Evolutionary conservation across 2,888 invertebrate species (phyloP).

Genomic region (Drosophila incognita): DNA sequence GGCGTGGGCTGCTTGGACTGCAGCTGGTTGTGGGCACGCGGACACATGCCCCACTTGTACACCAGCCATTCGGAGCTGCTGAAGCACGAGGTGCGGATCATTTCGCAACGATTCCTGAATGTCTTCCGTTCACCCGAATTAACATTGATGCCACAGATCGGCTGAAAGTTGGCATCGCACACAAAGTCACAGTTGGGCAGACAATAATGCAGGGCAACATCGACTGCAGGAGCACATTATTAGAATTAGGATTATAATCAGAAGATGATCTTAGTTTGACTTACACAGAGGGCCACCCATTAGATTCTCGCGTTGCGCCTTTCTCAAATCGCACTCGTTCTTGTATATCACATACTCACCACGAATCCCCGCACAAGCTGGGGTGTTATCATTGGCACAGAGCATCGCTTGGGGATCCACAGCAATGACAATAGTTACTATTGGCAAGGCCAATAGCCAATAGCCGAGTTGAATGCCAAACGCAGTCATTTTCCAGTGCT

Average conservation of each 20-base stretch:
- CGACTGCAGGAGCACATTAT: conserved; percentile 32
- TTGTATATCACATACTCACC: conserved; percentile 69
- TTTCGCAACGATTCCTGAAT: conserved; percentile 71
- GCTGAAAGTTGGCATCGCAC: conserved; percentile 44
- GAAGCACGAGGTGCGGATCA: conserved; percentile 63
- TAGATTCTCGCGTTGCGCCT: conserved; percentile 64
- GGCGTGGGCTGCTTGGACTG: conserved; percentile 10
- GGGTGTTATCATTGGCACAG: conserved; percentile 68
- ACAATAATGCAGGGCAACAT: conserved; percentile 54
- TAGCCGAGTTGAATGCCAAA: not conserved
- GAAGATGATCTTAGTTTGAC: conserved; percentile 6
- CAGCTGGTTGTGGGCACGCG: conserved; percentile 10
- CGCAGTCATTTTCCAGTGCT: conserved; percentile 37
- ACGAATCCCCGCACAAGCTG: conserved; percentile 62
- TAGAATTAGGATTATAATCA: not conserved
- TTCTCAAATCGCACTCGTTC: conserved; percentile 71
- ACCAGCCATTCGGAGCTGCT: conserved; percentile 59
- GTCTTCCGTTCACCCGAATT: conserved; percentile 45
- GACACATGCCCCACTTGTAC: conserved; percentile 54
- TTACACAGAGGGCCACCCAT: conserved; percentile 53
- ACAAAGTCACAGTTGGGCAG: conserved; percentile 64
- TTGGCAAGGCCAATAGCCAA: conserved; percentile 23
- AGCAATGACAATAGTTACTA: not conserved
- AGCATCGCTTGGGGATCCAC: conserved; percentile 34
- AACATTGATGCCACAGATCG: conserved; percentile 66